phyloP scores from a whole-genome alignment of 2,797 vertebrate genomes.

The Malurus splendens region DNA sequence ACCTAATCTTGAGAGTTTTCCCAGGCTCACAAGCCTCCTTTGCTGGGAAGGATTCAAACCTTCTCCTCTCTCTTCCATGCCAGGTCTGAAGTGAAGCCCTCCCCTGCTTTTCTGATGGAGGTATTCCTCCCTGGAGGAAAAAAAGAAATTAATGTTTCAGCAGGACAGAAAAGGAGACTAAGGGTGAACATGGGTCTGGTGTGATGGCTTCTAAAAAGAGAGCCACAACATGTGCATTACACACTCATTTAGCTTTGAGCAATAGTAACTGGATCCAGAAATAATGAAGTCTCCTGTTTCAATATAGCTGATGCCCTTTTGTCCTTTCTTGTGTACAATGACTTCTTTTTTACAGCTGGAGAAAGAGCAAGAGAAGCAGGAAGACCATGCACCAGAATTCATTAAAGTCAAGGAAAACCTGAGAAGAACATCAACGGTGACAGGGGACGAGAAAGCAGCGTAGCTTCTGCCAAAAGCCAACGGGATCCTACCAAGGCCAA shows the following conservation, averaged over 20 bases:
- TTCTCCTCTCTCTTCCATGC: neutral
- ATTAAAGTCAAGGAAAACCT: constrained; percentile 94
- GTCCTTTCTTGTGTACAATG: neutral
- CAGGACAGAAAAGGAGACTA: neutral
- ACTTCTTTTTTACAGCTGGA: constrained; percentile 74
- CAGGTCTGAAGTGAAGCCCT: neutral
- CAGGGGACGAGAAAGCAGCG: constrained; percentile 76
- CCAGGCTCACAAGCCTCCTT: neutral
- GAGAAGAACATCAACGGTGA: constrained; percentile 78
- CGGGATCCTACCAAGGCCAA: neutral
- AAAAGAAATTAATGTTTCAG: neutral
- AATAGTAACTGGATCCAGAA: neutral
- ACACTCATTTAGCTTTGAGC: neutral
- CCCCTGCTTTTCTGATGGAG: neutral
- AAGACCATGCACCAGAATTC: constrained; percentile 86
- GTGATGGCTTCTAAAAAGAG: neutral
- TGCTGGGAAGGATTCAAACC: neutral
- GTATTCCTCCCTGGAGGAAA: neutral
- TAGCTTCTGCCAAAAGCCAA: constrained; percentile 59
- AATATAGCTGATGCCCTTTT: neutral
- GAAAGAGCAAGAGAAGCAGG: constrained; percentile 74
- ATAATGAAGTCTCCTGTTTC: neutral
- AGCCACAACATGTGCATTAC: rapidly evolving
- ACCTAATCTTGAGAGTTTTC: neutral
- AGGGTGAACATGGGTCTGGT: neutral